These are phyloP conservation scores for Cryptoprocta ferox DNA, from an alignment of 2,797 vertebrate genomes.

Conservation along the genomic window DNA sequence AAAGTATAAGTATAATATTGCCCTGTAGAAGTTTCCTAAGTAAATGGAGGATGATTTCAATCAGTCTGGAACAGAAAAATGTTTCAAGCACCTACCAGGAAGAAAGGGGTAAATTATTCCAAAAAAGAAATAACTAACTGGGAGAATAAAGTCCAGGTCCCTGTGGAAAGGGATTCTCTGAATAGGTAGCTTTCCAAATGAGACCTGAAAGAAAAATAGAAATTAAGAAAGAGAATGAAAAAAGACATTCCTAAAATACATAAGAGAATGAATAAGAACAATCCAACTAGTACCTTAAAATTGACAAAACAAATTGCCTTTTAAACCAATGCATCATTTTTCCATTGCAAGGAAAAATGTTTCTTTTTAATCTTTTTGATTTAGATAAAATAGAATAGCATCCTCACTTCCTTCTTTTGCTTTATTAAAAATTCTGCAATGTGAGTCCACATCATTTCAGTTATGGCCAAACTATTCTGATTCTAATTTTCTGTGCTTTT, in stretches of 20 bases:
- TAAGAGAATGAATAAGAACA: not conserved
- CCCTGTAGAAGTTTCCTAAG: not conserved
- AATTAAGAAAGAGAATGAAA: not conserved
- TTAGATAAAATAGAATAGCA: not conserved
- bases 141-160: not conserved
- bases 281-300: not conserved
- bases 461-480: not conserved
- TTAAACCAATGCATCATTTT: not conserved
- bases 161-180: not conserved
- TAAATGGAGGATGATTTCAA: not conserved
- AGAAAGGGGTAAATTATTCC: not conserved
- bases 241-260: not conserved
- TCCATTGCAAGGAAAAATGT: not conserved
- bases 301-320: not conserved
- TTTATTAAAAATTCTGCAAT: not conserved
- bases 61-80: not conserved
- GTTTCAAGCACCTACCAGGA: not conserved
- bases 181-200: not conserved
- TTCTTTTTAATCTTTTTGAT: not conserved
- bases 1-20: not conserved
- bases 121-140: not conserved
- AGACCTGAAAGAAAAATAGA: not conserved
- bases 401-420: not conserved
- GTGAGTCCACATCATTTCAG: not conserved
- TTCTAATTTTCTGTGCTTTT: not conserved